phyloP scores from a whole-genome alignment of 2,113 vertebrate genomes.

The Hippolais icterina region DNA sequence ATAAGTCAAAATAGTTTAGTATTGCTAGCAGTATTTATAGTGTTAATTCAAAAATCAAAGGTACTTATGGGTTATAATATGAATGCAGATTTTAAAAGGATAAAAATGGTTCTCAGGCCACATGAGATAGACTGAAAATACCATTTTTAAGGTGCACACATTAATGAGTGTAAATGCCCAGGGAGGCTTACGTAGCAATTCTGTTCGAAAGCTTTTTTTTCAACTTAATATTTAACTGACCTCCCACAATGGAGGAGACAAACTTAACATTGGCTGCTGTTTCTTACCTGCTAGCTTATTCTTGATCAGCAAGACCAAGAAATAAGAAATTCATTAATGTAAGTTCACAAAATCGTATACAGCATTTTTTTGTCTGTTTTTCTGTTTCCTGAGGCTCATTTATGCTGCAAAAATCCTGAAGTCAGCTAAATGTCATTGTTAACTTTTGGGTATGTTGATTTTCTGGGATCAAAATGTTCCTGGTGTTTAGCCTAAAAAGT shows the following conservation, averaged over 20 bases:
- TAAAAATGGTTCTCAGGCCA: constrained; percentile 73
- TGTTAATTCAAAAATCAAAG: constrained; percentile 61
- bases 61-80: constrained; percentile 65
- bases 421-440: neutral
- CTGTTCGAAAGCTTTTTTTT: constrained; percentile 62
- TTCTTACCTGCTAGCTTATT: constrained; percentile 4
- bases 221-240: constrained; percentile 22
- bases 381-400: constrained; percentile 25
- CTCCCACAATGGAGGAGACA: neutral
- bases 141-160: constrained; percentile 32
- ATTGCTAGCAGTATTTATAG: constrained; percentile 80
- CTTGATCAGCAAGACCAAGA: constrained; percentile 40
- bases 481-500: constrained; percentile 1
- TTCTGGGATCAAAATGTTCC: neutral
- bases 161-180: constrained; percentile 29
- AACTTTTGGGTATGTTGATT: neutral
- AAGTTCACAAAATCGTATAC: constrained; percentile 28
- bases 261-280: constrained; percentile 8
- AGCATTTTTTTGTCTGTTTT: neutral
- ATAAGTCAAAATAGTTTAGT: constrained; percentile 81
- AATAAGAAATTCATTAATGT: constrained; percentile 19
- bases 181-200: constrained; percentile 21
- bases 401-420: neutral
- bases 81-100: constrained; percentile 69
- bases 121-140: constrained; percentile 41